Conservation (phyloP, 2,888 invertebrate species). For the Calameuta idolon region DNA sequence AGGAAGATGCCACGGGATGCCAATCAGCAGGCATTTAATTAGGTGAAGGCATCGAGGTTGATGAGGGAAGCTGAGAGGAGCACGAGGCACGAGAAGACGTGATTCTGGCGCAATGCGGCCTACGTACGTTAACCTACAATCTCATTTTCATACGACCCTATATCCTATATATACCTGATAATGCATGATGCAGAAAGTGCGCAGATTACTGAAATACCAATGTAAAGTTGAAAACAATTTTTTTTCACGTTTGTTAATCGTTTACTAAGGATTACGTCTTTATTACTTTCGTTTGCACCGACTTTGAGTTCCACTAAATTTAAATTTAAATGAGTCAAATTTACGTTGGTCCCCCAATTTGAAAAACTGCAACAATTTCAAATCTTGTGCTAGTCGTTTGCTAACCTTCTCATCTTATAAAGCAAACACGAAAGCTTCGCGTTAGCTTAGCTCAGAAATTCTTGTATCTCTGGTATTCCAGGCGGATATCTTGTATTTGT, state of each 20-base stretch:
- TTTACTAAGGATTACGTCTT: background rate
- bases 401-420: background rate
- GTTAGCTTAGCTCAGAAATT: background rate
- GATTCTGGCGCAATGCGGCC: constrained; percentile 23
- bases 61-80: constrained; percentile 35
- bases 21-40: constrained; percentile 50
- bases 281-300: background rate
- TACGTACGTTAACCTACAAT: background rate
- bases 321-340: background rate
- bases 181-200: background rate
- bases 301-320: background rate
- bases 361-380: background rate
- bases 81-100: constrained; percentile 14
- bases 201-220: background rate
- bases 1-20: constrained; percentile 7
- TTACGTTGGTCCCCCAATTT: background rate
- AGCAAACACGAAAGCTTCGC: background rate
- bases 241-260: background rate
- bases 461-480: background rate
- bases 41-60: constrained; percentile 29
- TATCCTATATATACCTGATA: background rate
- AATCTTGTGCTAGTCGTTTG: background rate
- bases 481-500: background rate
- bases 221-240: background rate
- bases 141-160: background rate